These are phyloP conservation scores for Drosophila grimshawi DNA, from an alignment of 1,140 invertebrate species.

Conservation along the genomic window DNA sequence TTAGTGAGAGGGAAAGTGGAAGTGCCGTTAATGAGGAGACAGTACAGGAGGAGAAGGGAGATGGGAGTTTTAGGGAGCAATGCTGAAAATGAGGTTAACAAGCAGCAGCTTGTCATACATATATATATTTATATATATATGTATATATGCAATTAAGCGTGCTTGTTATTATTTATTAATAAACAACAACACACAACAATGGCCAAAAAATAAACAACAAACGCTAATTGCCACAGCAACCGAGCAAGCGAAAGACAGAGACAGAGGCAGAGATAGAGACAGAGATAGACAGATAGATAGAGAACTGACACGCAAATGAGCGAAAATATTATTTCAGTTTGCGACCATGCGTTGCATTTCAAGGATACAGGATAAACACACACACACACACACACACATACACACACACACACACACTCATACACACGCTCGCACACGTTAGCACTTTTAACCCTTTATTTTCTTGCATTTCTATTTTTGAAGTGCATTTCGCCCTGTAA, in stretches of 20 bases:
- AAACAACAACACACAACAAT: conserved; percentile 71
- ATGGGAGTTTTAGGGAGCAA: neutral
- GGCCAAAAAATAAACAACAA: conserved; percentile 13
- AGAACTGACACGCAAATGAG: neutral
- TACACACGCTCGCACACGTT: conserved; percentile 17
- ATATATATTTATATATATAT: conserved; percentile 41
- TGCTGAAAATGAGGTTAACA: conserved; percentile 45
- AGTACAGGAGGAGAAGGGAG: neutral
- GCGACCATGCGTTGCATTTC: conserved; percentile 46
- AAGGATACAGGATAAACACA: conserved; percentile 45
- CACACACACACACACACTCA: conserved; percentile 6
- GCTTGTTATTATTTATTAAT: conserved; percentile 80
- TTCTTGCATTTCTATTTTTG: conserved; percentile 68
- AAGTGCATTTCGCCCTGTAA: conserved; percentile 63
- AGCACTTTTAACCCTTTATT: conserved; percentile 64
- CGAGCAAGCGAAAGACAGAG: conserved; percentile 2
- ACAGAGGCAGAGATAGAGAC: conserved; percentile 3
- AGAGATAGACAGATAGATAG: conserved; percentile 8
- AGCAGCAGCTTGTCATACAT: conserved; percentile 45
- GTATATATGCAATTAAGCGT: conserved; percentile 72
- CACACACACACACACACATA: conserved; percentile 13
- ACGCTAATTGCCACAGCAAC: conserved; percentile 76
- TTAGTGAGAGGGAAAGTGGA: neutral
- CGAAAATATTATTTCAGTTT: conserved; percentile 19
- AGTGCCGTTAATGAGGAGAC: conserved; percentile 10